phyloP scores from a whole-genome alignment of 1,140 invertebrate species.

The Atta cephalotes region DNA sequence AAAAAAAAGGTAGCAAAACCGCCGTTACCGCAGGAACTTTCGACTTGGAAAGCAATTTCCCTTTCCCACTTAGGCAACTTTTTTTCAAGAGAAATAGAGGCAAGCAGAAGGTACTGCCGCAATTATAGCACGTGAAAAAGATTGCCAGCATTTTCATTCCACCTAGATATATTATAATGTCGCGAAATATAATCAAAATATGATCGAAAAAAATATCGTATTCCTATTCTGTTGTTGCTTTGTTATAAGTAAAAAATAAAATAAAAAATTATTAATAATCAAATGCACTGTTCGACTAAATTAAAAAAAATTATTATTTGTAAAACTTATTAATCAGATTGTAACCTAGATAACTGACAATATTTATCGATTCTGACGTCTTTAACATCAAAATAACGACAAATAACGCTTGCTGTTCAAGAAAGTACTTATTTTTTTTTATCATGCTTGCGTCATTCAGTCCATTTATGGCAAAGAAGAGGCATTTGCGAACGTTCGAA shows the following conservation, averaged over 20 bases:
- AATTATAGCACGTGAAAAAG: conserved; percentile 67
- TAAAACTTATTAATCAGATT: not conserved
- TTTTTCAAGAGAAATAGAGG: conserved; percentile 63
- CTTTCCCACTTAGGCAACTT: conserved; percentile 61
- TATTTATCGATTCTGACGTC: too few species aligned
- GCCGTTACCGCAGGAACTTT: conserved; percentile 72
- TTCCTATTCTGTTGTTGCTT: not conserved
- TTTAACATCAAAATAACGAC: not conserved
- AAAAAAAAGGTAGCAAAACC: conserved; percentile 67
- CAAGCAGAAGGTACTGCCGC: conserved; percentile 51
- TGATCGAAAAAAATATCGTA: not conserved
- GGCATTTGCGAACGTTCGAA: not conserved
- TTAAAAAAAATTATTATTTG: not conserved
- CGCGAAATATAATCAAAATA: conserved; percentile 50
- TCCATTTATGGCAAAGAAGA: not conserved
- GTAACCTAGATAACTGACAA: too few species aligned
- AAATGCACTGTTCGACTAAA: not conserved
- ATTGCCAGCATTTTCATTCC: conserved; percentile 55
- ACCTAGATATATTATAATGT: conserved; percentile 32
- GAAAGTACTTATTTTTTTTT: not conserved
- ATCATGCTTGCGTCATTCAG: not conserved
- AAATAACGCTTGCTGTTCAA: not conserved
- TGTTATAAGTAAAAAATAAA: not conserved
- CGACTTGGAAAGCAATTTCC: conserved; percentile 74
- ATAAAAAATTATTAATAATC: not conserved